A percentile compares a stretch with the other conserved stretches of the same genome.
phyloP scores from a whole-genome alignment of 2,113 vertebrate species.

The Corythoichthys intestinalis region DNA sequence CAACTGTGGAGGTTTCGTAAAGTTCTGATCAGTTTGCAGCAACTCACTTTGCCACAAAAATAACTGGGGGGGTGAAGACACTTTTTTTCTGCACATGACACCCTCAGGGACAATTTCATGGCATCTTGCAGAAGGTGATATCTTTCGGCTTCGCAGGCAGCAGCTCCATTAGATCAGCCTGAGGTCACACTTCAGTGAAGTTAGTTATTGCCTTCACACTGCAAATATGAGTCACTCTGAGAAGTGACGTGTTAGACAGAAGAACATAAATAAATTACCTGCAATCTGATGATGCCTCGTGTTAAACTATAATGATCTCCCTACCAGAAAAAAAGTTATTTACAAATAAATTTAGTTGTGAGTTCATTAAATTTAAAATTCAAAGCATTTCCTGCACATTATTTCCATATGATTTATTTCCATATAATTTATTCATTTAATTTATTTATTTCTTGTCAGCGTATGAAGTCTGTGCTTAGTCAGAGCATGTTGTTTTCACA shows the following conservation, averaged over 20 bases:
- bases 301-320: background rate
- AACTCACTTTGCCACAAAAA: background rate
- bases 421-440: too few species aligned
- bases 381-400: background rate
- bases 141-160: background rate
- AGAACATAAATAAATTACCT: background rate
- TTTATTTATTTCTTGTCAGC: too few species aligned
- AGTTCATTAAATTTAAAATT: background rate
- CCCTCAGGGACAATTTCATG: background rate
- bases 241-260: background rate
- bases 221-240: background rate
- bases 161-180: slow-evolving; percentile 1
- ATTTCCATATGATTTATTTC: background rate
- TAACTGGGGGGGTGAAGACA: background rate
- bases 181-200: background rate
- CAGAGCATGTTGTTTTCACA: too few species aligned
- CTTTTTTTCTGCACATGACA: background rate
- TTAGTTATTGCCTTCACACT: slow-evolving; percentile 6
- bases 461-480: too few species aligned
- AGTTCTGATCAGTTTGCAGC: slow-evolving; percentile 16
- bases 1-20: slow-evolving; percentile 30
- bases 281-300: background rate
- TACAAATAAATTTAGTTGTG: background rate
- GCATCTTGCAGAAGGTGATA: slow-evolving; percentile 7
- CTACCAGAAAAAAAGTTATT: background rate